Conservation (phyloP, 2,888 invertebrate genomes). For the Nomada lathburiana region DNA sequence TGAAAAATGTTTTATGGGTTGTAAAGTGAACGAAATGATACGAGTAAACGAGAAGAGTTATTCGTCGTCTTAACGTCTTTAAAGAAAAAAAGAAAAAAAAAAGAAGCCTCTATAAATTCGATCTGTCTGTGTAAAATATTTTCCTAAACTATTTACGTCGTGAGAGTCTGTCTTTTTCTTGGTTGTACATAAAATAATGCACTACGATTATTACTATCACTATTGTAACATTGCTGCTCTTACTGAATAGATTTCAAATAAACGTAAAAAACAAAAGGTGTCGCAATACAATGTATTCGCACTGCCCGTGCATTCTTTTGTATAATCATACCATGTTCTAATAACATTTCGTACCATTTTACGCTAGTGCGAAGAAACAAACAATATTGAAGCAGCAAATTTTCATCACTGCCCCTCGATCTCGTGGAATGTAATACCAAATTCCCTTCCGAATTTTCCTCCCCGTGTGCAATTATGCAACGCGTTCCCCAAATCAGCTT, state of each 20-base stretch:
- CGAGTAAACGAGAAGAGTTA: not conserved
- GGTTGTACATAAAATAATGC: slow-evolving; percentile 70
- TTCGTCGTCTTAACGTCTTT: slow-evolving; percentile 4
- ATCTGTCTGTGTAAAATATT: slow-evolving; percentile 72
- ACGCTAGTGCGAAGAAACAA: no score
- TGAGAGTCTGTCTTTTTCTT: slow-evolving; percentile 46
- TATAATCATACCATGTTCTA: not conserved
- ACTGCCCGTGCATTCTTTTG: not conserved
- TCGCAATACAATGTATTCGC: slow-evolving; percentile 28
- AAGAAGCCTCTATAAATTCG: slow-evolving; percentile 9
- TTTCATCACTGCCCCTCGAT: no score
- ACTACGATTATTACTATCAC: slow-evolving; percentile 53
- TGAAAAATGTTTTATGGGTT: slow-evolving; percentile 7
- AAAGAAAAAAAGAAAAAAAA: not conserved
- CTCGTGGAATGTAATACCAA: not conserved
- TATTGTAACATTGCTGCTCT: slow-evolving; percentile 58
- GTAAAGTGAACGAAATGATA: slow-evolving; percentile 8
- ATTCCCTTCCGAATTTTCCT: not conserved
- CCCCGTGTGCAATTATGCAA: not conserved
- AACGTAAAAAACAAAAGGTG: slow-evolving; percentile 56
- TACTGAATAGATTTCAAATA: slow-evolving; percentile 68
- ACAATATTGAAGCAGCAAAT: no score
- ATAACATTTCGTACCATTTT: no score
- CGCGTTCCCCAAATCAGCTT: no score
- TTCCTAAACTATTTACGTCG: slow-evolving; percentile 65